These are phyloP conservation scores for Sphenopsis melanotis DNA, from an alignment of 2,797 vertebrate genomes.

Conservation along the genomic window DNA sequence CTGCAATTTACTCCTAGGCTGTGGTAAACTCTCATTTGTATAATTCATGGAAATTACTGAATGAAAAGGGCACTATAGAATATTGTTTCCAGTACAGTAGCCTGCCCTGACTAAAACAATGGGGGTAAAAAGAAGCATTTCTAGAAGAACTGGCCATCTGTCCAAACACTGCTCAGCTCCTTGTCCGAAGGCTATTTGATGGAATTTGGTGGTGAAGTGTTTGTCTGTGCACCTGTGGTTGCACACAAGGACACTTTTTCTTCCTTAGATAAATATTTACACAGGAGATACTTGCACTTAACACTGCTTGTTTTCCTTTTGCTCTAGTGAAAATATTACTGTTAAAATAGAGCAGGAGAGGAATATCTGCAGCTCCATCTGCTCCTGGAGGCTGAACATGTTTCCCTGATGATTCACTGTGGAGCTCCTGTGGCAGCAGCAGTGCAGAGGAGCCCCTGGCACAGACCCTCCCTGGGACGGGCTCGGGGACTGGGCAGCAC, in stretches of 20 bases:
- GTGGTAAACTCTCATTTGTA: neutral
- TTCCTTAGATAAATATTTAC: conserved; percentile 44
- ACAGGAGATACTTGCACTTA: neutral
- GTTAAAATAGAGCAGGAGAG: neutral
- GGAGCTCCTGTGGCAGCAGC: neutral
- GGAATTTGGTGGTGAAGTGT: neutral
- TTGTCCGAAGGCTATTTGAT: conserved; percentile 56
- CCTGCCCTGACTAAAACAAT: neutral
- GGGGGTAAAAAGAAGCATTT: neutral
- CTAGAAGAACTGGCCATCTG: conserved; percentile 47
- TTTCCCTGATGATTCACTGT: neutral
- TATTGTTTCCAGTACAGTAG: neutral
- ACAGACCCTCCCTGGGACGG: neutral
- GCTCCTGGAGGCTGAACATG: neutral
- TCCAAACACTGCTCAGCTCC: conserved; percentile 58
- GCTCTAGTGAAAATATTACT: neutral
- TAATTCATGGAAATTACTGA: neutral
- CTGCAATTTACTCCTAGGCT: neutral
- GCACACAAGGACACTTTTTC: conserved; percentile 13
- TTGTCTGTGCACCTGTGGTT: conserved; percentile 48
- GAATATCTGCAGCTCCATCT: neutral
- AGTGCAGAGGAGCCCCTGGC: neutral
- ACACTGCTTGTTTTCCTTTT: conserved; percentile 1
- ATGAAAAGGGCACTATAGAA: neutral
- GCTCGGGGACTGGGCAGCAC: neutral